Conservation (phyloP, 2,888 invertebrate genomes). For the Catocala nupta region DNA sequence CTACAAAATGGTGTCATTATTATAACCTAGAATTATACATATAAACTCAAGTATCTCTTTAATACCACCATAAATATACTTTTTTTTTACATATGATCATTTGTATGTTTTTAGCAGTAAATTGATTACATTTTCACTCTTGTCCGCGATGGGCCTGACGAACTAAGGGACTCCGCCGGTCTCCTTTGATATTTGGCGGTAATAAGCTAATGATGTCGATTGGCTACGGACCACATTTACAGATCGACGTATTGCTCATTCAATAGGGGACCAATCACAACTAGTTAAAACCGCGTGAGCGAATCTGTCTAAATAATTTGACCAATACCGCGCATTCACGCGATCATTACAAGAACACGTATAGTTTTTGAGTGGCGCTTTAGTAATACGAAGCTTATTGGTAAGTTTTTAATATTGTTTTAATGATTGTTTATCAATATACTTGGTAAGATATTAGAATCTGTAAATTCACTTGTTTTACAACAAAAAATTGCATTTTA, state of each 20-base stretch:
- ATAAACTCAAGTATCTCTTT: no score
- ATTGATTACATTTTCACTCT: no score
- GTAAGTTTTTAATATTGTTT: constrained; percentile 9
- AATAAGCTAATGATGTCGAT: no score
- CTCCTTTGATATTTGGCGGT: no score
- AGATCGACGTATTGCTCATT: constrained; percentile 76
- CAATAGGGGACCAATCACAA: constrained; percentile 2
- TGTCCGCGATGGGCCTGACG: no score
- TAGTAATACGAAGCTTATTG: constrained; percentile 4
- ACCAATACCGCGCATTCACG: constrained; percentile 11
- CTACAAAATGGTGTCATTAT: no score
- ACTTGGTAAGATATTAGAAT: constrained; percentile 6
- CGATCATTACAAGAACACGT: constrained; percentile 7
- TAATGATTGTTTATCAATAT: constrained; percentile 3
- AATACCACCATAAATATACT: no score
- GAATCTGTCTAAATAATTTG: neutral
- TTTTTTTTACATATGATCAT: no score
- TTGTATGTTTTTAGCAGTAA: no score
- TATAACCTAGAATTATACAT: no score
- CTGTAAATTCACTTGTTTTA: constrained; percentile 4
- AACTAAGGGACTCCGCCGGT: no score
- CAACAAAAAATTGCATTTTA: constrained; percentile 1
- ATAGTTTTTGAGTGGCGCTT: constrained; percentile 8
- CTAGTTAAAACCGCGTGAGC: constrained; percentile 6
- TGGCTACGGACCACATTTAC: no score